phyloP scores from a whole-genome alignment of 2,888 invertebrate genomes.

The Drosophila peninsularis region DNA sequence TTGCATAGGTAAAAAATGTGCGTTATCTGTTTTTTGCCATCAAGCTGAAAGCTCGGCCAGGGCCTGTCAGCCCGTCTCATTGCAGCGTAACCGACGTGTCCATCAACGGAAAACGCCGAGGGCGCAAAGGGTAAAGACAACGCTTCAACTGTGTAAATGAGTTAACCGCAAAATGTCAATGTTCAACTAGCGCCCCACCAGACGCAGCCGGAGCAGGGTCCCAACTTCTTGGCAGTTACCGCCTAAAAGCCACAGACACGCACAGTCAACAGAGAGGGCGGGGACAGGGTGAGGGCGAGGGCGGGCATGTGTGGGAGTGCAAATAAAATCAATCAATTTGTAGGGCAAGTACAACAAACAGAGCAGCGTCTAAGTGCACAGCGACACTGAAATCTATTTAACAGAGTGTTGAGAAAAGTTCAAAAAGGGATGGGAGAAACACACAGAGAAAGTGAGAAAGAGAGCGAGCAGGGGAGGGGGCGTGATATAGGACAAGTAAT shows the following conservation, averaged over 20 bases:
- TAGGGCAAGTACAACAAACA: constrained; percentile 45
- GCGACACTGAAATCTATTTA: constrained; percentile 77
- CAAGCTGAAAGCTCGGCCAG: constrained; percentile 14
- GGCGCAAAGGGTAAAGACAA: constrained; percentile 31
- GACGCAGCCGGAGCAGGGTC: not conserved
- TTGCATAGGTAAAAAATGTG: not conserved
- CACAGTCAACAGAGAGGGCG: constrained; percentile 15
- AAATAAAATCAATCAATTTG: constrained; percentile 81
- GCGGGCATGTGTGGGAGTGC: constrained; percentile 45
- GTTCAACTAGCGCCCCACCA: constrained; percentile 27
- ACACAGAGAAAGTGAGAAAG: not conserved
- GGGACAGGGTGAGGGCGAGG: not conserved
- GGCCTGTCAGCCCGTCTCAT: constrained; percentile 45
- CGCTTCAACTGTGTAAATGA: constrained; percentile 64
- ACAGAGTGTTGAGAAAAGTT: constrained; percentile 71
- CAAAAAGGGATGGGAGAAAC: constrained; percentile 24
- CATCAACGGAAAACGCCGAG: constrained; percentile 18
- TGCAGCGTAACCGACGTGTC: constrained; percentile 42
- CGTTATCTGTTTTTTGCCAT: not conserved
- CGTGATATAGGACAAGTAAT: not conserved
- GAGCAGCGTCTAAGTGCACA: constrained; percentile 59
- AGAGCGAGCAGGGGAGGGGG: not conserved
- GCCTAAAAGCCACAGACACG: constrained; percentile 53
- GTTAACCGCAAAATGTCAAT: constrained; percentile 76
- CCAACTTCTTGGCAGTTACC: constrained; percentile 9